Evolutionary conservation across 2,888 invertebrate species (phyloP).

Genomic region (Diaphora mendica): DNA sequence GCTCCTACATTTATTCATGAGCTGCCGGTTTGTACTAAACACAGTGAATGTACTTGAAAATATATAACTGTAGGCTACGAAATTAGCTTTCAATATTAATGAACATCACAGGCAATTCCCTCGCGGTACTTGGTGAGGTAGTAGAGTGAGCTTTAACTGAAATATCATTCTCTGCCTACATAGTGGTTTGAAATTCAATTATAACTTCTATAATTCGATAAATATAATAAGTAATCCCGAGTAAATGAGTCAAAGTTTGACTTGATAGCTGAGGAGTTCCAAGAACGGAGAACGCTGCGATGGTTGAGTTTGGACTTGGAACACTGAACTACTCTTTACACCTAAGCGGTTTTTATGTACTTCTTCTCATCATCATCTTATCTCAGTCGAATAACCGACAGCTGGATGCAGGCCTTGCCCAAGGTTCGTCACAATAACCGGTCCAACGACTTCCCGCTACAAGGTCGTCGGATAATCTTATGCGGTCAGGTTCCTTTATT

Average conservation of each 20-base stretch:
- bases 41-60: neutral
- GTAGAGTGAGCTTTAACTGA: neutral
- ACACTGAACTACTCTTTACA: too few relatives aligned
- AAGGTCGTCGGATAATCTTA: neutral
- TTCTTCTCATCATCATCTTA: too few relatives aligned
- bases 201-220: too few relatives aligned
- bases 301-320: too few relatives aligned
- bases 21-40: neutral
- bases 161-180: neutral
- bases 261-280: neutral
- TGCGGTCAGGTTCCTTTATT: neutral
- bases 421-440: neutral
- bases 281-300: neutral
- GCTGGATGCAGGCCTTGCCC: neutral
- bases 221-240: too few relatives aligned
- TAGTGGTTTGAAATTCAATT: too few relatives aligned
- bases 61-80: neutral
- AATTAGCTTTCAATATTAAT: neutral
- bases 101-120: neutral
- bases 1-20: neutral
- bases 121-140: neutral
- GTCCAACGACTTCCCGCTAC: neutral
- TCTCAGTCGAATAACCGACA: neutral
- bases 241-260: neutral
- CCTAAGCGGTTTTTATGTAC: too few relatives aligned